Base-by-base conservation (phyloP, 2,888 invertebrate species). In the Lomographa bimaculata region DNA sequence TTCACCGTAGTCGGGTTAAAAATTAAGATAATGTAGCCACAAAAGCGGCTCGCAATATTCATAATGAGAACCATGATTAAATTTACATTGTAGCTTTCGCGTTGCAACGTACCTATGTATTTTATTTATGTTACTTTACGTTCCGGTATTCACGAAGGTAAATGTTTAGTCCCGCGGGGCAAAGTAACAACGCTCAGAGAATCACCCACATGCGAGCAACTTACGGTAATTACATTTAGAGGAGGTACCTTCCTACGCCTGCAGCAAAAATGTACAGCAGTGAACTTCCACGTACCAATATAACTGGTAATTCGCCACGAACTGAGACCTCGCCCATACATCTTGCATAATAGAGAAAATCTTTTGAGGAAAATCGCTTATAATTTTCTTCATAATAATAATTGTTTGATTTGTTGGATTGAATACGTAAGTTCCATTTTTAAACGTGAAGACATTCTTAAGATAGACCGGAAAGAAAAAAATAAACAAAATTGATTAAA, bases 101-200 rank as follows among this genome's bases (percentile, higher is more conserved):
- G 60, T 60, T 60, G 64, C 62, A 64, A 58, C 72, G 70, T 14
- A 14, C 14, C 14, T 2, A 3, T 14, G 14, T 14, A 14, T 14
- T 4, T 14, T 14, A 14, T 14, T 4, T 14, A 14, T 2, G 14
- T 14, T n/a, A n/a, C 34, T 24, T 18, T 34, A 19, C 25, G n/a
- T 34, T 25, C 82, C 78, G 77, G 79, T 80, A 85, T 85, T 83
- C 86, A 83, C 83, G 81, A 82, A 77, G 76, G 78, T 71, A 75
- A 82, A 78, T 78, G 80, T 76, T 81, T 72, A 61, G 72, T 78
- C 81, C 77, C 77, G 57, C 54, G 78, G 77, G 72, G 64, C 54
- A 62, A 57, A 54, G 62, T 57, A 54, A 54, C 56, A 61, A 64
- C 61, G 62, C 66, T 62, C 54, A 58, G 54, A 66, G 74, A 73